Base-by-base conservation (phyloP, 2,797 vertebrate species). In the Betta splendens region DNA sequence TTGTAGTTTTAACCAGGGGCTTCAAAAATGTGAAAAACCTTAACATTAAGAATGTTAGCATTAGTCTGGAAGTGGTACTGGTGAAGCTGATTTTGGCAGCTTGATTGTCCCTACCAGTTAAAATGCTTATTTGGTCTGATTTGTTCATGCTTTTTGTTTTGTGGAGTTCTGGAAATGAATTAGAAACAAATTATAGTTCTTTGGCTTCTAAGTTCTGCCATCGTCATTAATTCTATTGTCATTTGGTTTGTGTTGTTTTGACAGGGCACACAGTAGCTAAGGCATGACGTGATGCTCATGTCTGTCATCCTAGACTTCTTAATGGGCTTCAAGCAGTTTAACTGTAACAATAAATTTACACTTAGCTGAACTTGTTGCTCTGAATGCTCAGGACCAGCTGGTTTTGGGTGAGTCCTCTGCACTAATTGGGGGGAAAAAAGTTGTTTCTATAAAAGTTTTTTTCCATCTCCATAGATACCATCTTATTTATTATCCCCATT, bases 381-480 rank as follows among this genome's bases (percentile, higher is more conserved):
- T 35, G 20, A 56, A 36, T 13, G 6, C 20, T 6, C 7, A 37
- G n/a, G 33, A 28, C 17, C 20, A 20, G 16, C 17, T 9, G n/a
- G 12, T 28, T 35, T 13, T 63, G 25, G 16, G 18, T 23, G 26
- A 28, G 28, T 11, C 33, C 12, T 52, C 2, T 42, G 51, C 28
- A 20, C 5, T 15, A 21, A 61, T 55, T 48, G 33, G 18, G n/a
- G n/a, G n/a, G n/a, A n/a, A 48, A 51, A 28, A 48, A 33, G 25
- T 37, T 53, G 2, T n/a, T n/a, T 18, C 31, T 48, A 17, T 47
- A 18, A 53, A 49, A 65, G 42, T 15, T 8, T 16, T 8, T 15
- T 54, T 44, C 67, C 58, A 72, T 75, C 54, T 42, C 26, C 45
- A 40, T 28, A 13, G 16, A 13, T 38, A 53, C 31, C 18, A 17